phyloP scores from a whole-genome alignment of 2,888 invertebrate genomes.

The Diachrysia chrysitis region DNA sequence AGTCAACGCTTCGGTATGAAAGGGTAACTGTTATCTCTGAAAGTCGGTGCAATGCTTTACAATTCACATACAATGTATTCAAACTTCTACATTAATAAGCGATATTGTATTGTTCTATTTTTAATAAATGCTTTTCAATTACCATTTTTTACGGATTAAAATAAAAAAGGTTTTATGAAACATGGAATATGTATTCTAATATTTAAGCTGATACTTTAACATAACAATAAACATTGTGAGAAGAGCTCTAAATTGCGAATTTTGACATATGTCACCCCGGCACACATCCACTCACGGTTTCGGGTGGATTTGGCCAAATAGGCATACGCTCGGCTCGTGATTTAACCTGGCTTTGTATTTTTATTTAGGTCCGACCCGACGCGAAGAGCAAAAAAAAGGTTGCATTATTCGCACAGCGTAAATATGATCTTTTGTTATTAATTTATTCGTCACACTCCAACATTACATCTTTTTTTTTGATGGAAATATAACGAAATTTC shows the following conservation, averaged over 20 bases:
- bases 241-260: conserved; percentile 62
- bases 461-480: neutral
- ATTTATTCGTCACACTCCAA: conserved; percentile 25
- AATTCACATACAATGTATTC: conserved; percentile 18
- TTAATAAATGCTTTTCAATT: neutral
- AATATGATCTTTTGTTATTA: conserved; percentile 44
- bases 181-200: conserved; percentile 22
- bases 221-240: conserved; percentile 43
- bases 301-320: conserved; percentile 66
- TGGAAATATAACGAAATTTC: neutral
- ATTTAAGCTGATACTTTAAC: conserved; percentile 32
- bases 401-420: conserved; percentile 38
- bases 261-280: conserved; percentile 72
- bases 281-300: conserved; percentile 65
- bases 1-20: conserved; percentile 24
- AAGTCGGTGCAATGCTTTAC: conserved; percentile 12
- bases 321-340: conserved; percentile 56
- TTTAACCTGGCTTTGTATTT: conserved; percentile 65
- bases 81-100: conserved; percentile 7
- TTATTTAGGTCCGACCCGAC: conserved; percentile 59
- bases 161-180: conserved; percentile 10
- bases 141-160: neutral
- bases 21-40: conserved; percentile 14
- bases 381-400: conserved; percentile 52
- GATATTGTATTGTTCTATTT: neutral